Base-by-base conservation (phyloP, 2,797 vertebrate genomes). In the Leptatherina wallacei region DNA sequence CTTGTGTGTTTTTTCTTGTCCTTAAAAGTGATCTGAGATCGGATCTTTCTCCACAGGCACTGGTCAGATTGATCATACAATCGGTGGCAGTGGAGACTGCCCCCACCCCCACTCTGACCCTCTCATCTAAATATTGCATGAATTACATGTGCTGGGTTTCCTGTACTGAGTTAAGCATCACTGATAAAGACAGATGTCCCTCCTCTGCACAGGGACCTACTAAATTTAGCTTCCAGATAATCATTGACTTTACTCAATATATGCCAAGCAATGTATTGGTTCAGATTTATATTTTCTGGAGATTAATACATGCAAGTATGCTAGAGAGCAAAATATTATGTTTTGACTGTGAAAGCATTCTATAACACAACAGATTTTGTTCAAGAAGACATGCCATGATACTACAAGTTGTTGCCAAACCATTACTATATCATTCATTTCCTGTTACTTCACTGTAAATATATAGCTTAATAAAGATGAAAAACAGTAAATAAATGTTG, bases 71-170 rank as follows among this genome's bases (percentile, higher is more conserved):
- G 89, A 84, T 90, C 90, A 85, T 52, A 54, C 71, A 63, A 70
- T 65, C 84, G 73, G 69, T n/a, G 13, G 64, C 78, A 66, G 61
- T 83, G 84, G 77, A 90, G 84, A 74, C 71, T 20, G 47, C 47
- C 61, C 79, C 76, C 83, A 66, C 88, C 82, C 92, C 89, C 89
- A 87, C 87, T 89, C 78, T 82, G 87, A 90, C 90, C 89, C 88
- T 83, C 85, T 90, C 92, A 91, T 93, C 89, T 93, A 86, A 94
- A 94, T 94, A 91, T 92, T 92, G 89, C 88, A 94, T 93, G 91
- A 90, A 91, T 92, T 92, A 92, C 91, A 92, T 82, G 87, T 88
- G 80, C 87, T 71, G 83, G 74, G 85, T 88, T 92, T 90, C 89
- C 82, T 80, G 87, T 83, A 79, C 63, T 18, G 11, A 83, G 88